phyloP scores from a whole-genome alignment of 2,113 vertebrate species.

The Pipra filicauda region DNA sequence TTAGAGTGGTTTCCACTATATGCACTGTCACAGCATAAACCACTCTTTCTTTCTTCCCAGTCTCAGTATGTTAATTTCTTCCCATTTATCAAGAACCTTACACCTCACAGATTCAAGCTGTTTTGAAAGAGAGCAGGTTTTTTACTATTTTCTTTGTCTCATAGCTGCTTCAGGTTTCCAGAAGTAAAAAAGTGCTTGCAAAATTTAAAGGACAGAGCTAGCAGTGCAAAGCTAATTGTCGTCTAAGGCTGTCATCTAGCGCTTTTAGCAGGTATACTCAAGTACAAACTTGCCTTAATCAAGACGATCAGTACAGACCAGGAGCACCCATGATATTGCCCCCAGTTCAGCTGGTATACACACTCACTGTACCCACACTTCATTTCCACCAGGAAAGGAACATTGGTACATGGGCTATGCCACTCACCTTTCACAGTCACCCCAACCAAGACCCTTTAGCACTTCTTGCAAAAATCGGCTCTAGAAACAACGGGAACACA shows the following conservation, averaged over 20 bases:
- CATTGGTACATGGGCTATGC: not conserved
- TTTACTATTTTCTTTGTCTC: not conserved
- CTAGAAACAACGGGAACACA: not conserved
- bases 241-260: not conserved
- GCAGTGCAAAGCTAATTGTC: not conserved
- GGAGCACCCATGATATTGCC: not conserved
- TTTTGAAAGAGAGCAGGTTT: not conserved
- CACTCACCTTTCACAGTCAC: not conserved
- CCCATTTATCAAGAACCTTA: slow-evolving; percentile 65
- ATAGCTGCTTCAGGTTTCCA: slow-evolving; percentile 18
- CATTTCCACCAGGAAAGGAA: not conserved
- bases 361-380: not conserved
- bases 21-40: slow-evolving; percentile 20
- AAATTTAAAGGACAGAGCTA: not conserved
- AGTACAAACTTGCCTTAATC: not conserved
- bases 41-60: slow-evolving; percentile 66
- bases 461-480: not conserved
- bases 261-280: not conserved
- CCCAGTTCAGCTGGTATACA: not conserved
- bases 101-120: slow-evolving; percentile 62
- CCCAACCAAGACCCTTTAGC: not conserved
- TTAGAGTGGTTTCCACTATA: slow-evolving; percentile 30
- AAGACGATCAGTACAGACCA: not conserved
- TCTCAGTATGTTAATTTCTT: slow-evolving; percentile 69
- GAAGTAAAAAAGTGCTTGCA: not conserved